phyloP scores from a whole-genome alignment of 2,113 vertebrate species.

The Chlamydotis undulata region DNA sequence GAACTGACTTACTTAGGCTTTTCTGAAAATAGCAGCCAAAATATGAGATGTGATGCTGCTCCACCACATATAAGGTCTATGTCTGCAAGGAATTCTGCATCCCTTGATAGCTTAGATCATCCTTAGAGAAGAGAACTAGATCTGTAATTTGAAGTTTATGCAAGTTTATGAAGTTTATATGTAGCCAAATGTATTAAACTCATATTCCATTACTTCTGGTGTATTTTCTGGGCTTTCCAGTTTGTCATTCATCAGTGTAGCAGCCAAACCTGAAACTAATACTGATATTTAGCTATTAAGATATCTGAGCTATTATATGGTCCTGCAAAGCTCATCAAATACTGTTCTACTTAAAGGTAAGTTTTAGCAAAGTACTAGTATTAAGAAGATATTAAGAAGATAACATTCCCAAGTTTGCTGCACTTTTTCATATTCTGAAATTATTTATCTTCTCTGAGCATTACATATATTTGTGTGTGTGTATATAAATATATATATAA shows the following conservation, averaged over 20 bases:
- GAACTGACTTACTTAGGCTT: background rate
- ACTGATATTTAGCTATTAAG: background rate
- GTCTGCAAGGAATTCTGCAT: background rate
- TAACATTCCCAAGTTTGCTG: background rate
- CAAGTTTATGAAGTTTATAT: background rate
- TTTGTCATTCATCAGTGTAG: background rate
- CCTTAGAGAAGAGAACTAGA: background rate
- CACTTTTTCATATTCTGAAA: background rate
- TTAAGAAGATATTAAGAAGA: background rate
- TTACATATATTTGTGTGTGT: background rate
- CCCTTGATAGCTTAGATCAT: background rate
- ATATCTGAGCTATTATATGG: background rate
- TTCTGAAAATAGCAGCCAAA: background rate
- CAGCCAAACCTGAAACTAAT: background rate
- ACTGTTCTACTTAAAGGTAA: background rate
- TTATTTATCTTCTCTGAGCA: background rate
- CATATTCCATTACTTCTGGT: background rate
- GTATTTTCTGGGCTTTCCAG: background rate
- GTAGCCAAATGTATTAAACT: background rate
- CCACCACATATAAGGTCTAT: background rate
- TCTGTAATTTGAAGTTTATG: background rate
- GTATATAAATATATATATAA: background rate
- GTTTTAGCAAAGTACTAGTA: background rate
- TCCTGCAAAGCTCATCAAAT: background rate
- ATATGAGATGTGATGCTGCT: background rate